Base-by-base conservation (phyloP, 2,797 vertebrate species). In the Clarias pachynema region DNA sequence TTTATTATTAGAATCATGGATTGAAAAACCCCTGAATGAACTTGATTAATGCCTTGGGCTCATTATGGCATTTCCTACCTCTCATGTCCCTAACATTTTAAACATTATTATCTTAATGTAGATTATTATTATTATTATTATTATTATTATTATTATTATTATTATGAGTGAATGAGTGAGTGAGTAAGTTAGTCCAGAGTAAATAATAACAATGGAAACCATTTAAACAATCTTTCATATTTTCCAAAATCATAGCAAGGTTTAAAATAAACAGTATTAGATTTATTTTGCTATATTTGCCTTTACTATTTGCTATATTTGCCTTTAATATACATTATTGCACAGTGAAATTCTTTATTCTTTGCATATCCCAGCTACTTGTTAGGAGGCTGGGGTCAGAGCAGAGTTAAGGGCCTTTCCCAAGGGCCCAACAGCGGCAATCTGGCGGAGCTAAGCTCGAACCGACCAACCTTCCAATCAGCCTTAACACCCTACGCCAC, bases 141-240 rank as follows among this genome's bases (percentile, higher is more conserved):
- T 20, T 34, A 20, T 34, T 31, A 8, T 34, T 18, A 34, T 31
- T 31, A 15, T 66, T 29, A 14, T 63, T 26, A n/a, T 31, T 31
- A 31, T 66, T 63, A 62, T 34, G 34, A 31, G 73, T 89, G 73
- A 57, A 65, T 80, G 56, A 79, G n/a, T 37, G 37, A 37, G 37
- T 40, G 37, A 40, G 37, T 40, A 8, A 7, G 37, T 8, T 40
- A 7, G 5, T 37, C 29, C 9, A 57, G 62, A 56, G 29, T 29
- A 20, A 44, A 22, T 63, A 5, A 81, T 29, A 20, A 74, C 44
- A 56, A 81, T 24, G 2, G 0, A 69, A 34, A 68, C 34, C 56
- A n/a, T n/a, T 8, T 74, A 29, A 70, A 70, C 40, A 22, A 24
- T 22, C 68, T 40, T 40, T 40, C 34, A 40, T n/a, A 72, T 12